These are phyloP conservation scores for Melinaea marsaeus DNA, from an alignment of 2,888 invertebrate genomes.

Conservation along the genomic window DNA sequence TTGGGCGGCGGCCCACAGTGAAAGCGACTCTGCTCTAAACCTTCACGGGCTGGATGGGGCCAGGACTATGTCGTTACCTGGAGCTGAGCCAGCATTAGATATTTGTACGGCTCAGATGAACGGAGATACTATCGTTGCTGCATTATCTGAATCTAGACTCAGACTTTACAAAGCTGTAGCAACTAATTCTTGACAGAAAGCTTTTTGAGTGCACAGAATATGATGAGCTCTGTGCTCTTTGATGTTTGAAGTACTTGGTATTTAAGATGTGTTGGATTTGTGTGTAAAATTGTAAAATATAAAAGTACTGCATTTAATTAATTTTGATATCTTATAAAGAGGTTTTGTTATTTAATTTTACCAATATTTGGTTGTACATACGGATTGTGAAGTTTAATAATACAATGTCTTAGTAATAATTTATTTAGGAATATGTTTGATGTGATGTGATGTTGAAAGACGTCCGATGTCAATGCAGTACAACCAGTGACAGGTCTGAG, in stretches of 20 bases:
- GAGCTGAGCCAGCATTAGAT: slow-evolving; percentile 82
- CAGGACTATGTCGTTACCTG: slow-evolving; percentile 73
- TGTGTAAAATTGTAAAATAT: not conserved
- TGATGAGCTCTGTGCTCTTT: not conserved
- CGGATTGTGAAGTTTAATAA: too few relatives aligned
- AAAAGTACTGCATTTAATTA: not conserved
- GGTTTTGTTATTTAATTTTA: not conserved
- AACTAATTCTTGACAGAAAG: slow-evolving; percentile 40
- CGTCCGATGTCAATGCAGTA: too few relatives aligned
- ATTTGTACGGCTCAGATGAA: slow-evolving; percentile 78
- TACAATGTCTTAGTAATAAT: not conserved
- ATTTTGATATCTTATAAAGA: not conserved
- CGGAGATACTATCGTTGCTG: slow-evolving; percentile 77
- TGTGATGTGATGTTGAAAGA: too few relatives aligned
- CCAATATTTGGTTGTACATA: not conserved
- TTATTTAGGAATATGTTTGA: too few relatives aligned
- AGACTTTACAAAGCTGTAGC: slow-evolving; percentile 79
- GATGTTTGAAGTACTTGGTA: slow-evolving; percentile 4
- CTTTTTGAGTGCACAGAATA: not conserved
- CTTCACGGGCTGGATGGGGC: slow-evolving; percentile 80
- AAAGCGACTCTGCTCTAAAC: slow-evolving; percentile 81
- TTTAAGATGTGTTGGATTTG: not conserved
- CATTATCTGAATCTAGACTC: slow-evolving; percentile 82
- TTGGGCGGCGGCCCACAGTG: slow-evolving; percentile 86
- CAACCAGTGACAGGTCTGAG: too few relatives aligned